Base-by-base conservation (phyloP, 2,797 vertebrate genomes). In the Macroramphosus scolopax region DNA sequence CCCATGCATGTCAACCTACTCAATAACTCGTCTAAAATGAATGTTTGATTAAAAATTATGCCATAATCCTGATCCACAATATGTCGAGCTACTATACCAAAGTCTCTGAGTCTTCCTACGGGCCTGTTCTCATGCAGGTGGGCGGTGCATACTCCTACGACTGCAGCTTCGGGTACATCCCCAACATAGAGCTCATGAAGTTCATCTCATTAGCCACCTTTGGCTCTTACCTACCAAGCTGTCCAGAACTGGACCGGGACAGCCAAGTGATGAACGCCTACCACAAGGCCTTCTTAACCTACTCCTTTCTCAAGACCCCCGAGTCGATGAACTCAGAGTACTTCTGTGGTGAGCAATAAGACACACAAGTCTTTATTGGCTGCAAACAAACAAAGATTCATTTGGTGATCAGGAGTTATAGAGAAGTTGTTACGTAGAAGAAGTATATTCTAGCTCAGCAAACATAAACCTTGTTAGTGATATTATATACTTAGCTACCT, bases 131-230 rank as follows among this genome's bases (percentile, higher is more conserved):
- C n/a, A 1, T 17, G 9, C 34, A 99, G 97, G 96, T 99, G 38
- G 96, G 96, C 0, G 95, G 95, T 6, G 92, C 96, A 1, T 97
- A 97, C 82, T 97, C 95, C 0, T 98, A 97, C 0, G 96, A 99
- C 73, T 97, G 95, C 82, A 98, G 95, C 82, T 98, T 99, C 68
- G 96, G 97, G 41, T 95, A 97, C 0, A 93, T 98, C 66, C 95
- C 96, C 48, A 98, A 99, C 0, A 92, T 98, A 53, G 96, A 98
- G 78, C 79, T 99, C 78, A 99, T 99, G 97, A 97, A 98, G 85
- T 99, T 99, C 84, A 95, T 98, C 0, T 97, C 96, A 2, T 91
- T 96, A 84, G 97, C 96, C 15, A 98, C 96, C 1, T 95, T 98
- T 50, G 97, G 97, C 43, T 94, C 95, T 9, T 99, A 98, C 77